Conservation (phyloP, 2,888 invertebrate species). For the Melinaea marsaeus region DNA sequence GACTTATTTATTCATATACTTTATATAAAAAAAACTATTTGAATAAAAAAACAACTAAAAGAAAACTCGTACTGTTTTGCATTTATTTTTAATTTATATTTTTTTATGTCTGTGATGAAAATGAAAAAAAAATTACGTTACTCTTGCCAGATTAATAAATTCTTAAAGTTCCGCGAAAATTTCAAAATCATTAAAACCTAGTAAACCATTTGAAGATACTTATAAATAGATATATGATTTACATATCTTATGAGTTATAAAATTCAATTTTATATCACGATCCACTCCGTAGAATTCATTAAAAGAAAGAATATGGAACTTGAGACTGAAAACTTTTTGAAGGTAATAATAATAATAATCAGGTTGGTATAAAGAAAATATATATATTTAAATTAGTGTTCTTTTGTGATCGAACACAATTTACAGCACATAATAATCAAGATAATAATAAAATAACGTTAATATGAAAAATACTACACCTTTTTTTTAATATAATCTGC, state of each 20-base stretch:
- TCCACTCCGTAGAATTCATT: constrained; percentile 48
- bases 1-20: neutral
- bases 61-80: too few relatives aligned
- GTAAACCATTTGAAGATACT: constrained; percentile 22
- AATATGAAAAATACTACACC: too few relatives aligned
- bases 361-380: too few relatives aligned
- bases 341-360: too few relatives aligned
- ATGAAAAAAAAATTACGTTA: neutral
- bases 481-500: too few relatives aligned
- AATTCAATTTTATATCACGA: constrained; percentile 47
- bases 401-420: too few relatives aligned
- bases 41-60: neutral
- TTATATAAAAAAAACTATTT: neutral
- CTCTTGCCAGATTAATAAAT: constrained; percentile 4
- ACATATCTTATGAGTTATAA: constrained; percentile 33
- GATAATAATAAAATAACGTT: too few relatives aligned
- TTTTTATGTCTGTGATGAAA: too few relatives aligned
- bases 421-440: too few relatives aligned
- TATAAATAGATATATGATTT: constrained; percentile 30
- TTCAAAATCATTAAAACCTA: constrained; percentile 9
- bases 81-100: too few relatives aligned
- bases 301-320: constrained; percentile 75
- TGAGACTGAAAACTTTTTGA: constrained; percentile 52
- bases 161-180: constrained; percentile 9
- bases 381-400: too few relatives aligned